Conservation (phyloP, 2,888 invertebrate genomes). For the Altica lythri region DNA sequence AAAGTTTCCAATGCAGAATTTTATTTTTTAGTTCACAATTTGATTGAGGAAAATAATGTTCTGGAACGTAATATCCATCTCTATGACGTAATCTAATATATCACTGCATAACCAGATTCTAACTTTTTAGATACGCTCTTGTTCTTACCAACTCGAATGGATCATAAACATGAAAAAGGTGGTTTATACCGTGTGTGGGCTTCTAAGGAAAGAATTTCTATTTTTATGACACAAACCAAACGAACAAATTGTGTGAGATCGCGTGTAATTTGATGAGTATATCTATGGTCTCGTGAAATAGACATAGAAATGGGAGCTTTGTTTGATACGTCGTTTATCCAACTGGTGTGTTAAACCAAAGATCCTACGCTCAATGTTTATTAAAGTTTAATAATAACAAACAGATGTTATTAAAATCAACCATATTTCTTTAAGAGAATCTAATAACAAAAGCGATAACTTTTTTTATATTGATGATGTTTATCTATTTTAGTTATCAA, state of each 20-base stretch:
- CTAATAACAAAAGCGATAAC: too few species aligned
- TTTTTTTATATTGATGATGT: too few species aligned
- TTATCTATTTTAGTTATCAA: too few species aligned
- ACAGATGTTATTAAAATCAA: too few species aligned
- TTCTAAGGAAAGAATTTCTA: constrained; percentile 23
- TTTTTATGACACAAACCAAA: constrained; percentile 27
- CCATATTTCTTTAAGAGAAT: too few species aligned
- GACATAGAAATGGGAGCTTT: not conserved
- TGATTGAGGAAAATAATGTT: too few species aligned
- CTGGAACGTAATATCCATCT: too few species aligned
- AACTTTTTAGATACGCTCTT: constrained; percentile 27
- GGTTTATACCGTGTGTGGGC: constrained; percentile 34
- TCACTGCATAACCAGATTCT: constrained; percentile 35
- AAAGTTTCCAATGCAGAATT: too few species aligned
- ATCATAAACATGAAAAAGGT: constrained; percentile 30
- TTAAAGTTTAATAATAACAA: not conserved
- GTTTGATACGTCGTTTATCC: not conserved
- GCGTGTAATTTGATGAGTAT: constrained; percentile 26
- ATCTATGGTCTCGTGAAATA: constrained; percentile 7
- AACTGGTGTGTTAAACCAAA: constrained; percentile 1
- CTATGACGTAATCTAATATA: constrained; percentile 36
- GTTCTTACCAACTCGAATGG: constrained; percentile 31
- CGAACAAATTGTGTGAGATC: constrained; percentile 21
- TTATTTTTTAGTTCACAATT: too few species aligned
- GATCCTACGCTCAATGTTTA: not conserved